phyloP scores from a whole-genome alignment of 2,113 vertebrate species.

The Choloepus hoffmanni region DNA sequence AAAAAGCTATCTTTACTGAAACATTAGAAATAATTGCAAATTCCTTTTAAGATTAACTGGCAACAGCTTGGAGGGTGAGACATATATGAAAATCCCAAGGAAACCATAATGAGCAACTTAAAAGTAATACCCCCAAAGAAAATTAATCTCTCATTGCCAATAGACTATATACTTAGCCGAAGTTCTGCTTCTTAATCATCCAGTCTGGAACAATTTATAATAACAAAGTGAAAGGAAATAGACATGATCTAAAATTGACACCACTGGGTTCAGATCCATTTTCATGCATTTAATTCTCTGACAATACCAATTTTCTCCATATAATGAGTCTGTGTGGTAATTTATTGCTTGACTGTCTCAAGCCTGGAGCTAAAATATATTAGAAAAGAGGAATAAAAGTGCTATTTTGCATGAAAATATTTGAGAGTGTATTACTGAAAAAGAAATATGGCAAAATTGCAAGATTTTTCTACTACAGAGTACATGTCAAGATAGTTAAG shows the following conservation, averaged over 20 bases:
- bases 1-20: conserved; percentile 52
- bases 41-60: conserved; percentile 68
- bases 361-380: conserved; percentile 77
- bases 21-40: conserved; percentile 56
- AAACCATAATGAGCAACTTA: conserved; percentile 29
- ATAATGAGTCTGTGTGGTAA: conserved; percentile 82
- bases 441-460: conserved; percentile 69
- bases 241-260: conserved; percentile 56
- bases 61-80: neutral
- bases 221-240: conserved; percentile 62
- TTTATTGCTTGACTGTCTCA: conserved; percentile 76
- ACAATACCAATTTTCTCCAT: conserved; percentile 79
- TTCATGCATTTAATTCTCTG: conserved; percentile 76
- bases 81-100: conserved; percentile 7
- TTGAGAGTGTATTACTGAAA: conserved; percentile 71
- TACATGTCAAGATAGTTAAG: conserved; percentile 50
- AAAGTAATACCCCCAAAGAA: conserved; percentile 22
- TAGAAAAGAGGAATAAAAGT: conserved; percentile 64
- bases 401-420: conserved; percentile 73
- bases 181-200: conserved; percentile 56
- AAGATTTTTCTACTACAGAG: conserved; percentile 39
- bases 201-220: conserved; percentile 64
- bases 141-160: conserved; percentile 45
- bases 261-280: conserved; percentile 73
- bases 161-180: neutral